Evolutionary conservation across 2,888 invertebrate species (phyloP), one percentile per base, ranked within the genome.

Genomic region (Drosophila rellima): DNA sequence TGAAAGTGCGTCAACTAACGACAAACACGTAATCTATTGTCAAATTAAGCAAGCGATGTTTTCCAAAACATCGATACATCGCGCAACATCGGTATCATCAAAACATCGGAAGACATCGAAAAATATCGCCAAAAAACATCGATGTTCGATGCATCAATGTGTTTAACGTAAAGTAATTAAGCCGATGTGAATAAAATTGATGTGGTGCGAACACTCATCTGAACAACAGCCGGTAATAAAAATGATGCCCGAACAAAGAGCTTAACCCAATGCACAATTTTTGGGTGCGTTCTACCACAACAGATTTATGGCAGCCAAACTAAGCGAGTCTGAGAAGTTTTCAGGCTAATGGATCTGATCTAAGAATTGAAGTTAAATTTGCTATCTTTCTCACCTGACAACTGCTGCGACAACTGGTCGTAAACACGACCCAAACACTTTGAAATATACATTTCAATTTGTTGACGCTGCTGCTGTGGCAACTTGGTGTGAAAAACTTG

Each of bases 391-490:
- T 76, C 73, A 83, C 86, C 86, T 86, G 83, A 71, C 83, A 82
- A 68, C 72, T 68, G 80, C 59, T 37, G 63, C 18, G 44, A 23
- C 39, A 39, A 42, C 35, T 45, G 45, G 35, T 63, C 72, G 73
- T 52, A 70, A 77, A 67, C 18, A 56, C 44, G 44, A 61, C 55
- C 33, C 71, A 71, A 77, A 71, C 62, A 67, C 70, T 83, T 70
- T 78, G 87, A 75, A 87, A 87, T 84, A 80, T 78, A 84, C 80
- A 84, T 87, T 80, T 84, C 87, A 87, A 87, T 87, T 78, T 78
- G 78, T 73, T 82, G 86, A 57, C 68, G 70, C 54, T 67, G 50
- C 57, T 54, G 54, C 66, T 33, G 63, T 44, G 60, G 73, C 78
- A 80, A 70, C 75, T 82, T 76, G 80, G 83, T 82, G 82, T 82